Conservation (phyloP, 2,797 vertebrate species). For the Lemur catta region DNA sequence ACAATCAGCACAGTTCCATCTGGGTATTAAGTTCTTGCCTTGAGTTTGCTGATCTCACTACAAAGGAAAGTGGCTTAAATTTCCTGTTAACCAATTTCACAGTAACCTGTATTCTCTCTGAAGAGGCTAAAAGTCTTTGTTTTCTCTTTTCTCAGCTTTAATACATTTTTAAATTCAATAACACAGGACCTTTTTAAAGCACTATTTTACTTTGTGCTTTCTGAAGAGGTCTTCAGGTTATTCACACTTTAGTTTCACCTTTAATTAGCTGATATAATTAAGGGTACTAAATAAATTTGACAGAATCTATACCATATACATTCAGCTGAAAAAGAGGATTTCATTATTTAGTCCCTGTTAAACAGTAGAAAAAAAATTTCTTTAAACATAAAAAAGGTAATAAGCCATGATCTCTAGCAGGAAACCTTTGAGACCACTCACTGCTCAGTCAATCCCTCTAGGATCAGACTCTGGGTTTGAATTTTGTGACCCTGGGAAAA, state of each 20-base stretch:
- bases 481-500: background rate
- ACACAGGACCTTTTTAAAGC: background rate
- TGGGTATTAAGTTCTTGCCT: background rate
- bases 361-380: background rate
- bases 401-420: background rate
- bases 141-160: background rate
- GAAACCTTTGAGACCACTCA: background rate
- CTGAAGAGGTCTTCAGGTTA: background rate
- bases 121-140: background rate
- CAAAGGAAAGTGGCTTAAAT: background rate
- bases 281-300: background rate
- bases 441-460: background rate
- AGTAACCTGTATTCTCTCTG: background rate
- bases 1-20: background rate
- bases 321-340: background rate
- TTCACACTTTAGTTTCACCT: background rate
- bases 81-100: conserved; percentile 17
- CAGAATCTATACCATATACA: background rate
- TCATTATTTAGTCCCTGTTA: background rate
- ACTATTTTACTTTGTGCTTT: background rate
- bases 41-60: background rate
- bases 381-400: background rate
- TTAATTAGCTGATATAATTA: conserved; percentile 37
- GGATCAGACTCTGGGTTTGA: background rate
- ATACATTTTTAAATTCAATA: background rate